A percentile compares a stretch with the other conserved stretches of the same genome.
phyloP scores from a whole-genome alignment of 2,113 vertebrate species.

The Platichthys stellatus region DNA sequence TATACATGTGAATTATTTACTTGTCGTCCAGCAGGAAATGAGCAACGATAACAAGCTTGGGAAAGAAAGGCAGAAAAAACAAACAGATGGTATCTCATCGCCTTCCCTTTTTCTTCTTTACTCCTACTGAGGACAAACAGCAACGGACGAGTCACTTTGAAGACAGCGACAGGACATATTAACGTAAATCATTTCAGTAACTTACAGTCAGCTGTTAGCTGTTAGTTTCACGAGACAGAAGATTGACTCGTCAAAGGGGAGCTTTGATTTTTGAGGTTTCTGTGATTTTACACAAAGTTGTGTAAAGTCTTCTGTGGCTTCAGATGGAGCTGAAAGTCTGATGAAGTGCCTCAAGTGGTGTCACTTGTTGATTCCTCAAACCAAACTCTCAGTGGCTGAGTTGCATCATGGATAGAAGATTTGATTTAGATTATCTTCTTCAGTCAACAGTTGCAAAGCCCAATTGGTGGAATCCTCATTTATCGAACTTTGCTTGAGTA shows the following conservation, averaged over 20 bases:
- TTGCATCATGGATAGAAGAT: no score
- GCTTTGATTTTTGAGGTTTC: not conserved
- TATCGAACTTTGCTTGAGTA: no score
- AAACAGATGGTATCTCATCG: slow-evolving; percentile 72
- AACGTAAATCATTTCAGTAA: not conserved
- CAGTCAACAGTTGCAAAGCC: no score
- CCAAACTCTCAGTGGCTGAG: no score
- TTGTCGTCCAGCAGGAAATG: slow-evolving; percentile 80
- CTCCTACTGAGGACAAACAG: slow-evolving; percentile 3
- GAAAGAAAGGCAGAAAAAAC: slow-evolving; percentile 77
- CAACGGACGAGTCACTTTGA: slow-evolving; percentile 8
- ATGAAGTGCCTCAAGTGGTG: no score
- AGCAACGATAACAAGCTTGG: slow-evolving; percentile 81
- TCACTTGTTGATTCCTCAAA: not conserved
- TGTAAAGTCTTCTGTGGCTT: not conserved
- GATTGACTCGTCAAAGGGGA: not conserved
- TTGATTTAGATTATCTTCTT: no score
- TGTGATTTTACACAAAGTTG: not conserved
- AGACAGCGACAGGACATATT: not conserved
- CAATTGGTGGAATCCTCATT: not conserved
- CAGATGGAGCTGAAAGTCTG: not conserved
- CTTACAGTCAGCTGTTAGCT: not conserved
- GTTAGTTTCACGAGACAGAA: not conserved
- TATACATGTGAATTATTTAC: slow-evolving; percentile 78
- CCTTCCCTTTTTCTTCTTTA: slow-evolving; percentile 13